Percentiles rank a stretch among this genome's conserved stretches.
These are phyloP conservation scores for Autographa pulchrina DNA, from an alignment of 2,888 invertebrate species.

Conservation along the genomic window DNA sequence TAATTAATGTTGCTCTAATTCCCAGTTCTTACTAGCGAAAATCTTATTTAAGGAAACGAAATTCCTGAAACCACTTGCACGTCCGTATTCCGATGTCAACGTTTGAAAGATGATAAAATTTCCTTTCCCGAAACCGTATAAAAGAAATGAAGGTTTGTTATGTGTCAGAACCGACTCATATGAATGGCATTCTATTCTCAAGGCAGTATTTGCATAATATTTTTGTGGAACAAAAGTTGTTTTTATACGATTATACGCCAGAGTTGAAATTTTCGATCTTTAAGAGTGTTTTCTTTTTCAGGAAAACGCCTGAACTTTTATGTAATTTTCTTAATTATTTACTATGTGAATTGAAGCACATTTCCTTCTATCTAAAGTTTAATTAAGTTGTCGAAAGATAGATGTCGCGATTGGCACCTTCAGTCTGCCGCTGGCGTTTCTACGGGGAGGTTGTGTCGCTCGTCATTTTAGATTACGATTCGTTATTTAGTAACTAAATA, in stretches of 20 bases:
- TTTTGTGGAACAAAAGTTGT: constrained; percentile 62
- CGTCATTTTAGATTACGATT: not conserved
- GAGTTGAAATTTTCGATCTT: constrained; percentile 20
- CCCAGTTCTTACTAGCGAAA: constrained; percentile 13
- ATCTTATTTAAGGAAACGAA: constrained; percentile 21
- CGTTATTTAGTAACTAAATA: not conserved
- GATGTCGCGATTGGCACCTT: not conserved
- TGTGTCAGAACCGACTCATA: constrained; percentile 44
- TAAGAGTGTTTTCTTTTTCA: constrained; percentile 18
- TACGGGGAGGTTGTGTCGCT: constrained; percentile 2
- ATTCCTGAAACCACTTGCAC: constrained; percentile 22
- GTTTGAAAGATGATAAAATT: constrained; percentile 53
- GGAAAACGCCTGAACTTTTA: not conserved
- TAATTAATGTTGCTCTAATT: constrained; percentile 39
- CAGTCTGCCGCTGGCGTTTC: not conserved
- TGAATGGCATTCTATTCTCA: constrained; percentile 55
- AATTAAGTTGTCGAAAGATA: not conserved
- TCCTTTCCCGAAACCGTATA: constrained; percentile 10
- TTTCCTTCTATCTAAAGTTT: not conserved
- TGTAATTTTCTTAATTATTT: not conserved
- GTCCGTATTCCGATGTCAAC: constrained; percentile 14
- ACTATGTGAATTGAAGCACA: not conserved
- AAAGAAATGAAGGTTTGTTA: constrained; percentile 42
- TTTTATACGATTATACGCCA: constrained; percentile 60
- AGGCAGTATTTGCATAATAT: constrained; percentile 61